Percentiles rank a stretch among this genome's conserved stretches.
Conservation (phyloP, 2,888 invertebrate species). For the Odontocerum albicorne region DNA sequence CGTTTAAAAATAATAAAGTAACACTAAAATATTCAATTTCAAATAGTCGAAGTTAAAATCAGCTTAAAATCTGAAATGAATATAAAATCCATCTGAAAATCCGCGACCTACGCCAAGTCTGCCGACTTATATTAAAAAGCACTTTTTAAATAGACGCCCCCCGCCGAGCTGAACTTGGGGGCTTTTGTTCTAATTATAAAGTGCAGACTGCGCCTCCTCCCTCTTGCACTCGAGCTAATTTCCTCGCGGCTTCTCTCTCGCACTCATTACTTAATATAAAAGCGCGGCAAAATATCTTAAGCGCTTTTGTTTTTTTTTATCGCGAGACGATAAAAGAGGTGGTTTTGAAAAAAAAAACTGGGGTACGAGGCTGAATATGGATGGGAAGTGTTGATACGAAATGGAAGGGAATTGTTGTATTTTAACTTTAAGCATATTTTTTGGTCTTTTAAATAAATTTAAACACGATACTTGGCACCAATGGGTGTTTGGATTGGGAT, state of each 20-base stretch:
- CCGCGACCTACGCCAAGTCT: background rate
- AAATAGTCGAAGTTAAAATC: too few relatives aligned
- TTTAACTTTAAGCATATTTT: too few relatives aligned
- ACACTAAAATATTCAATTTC: too few relatives aligned
- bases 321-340: slow-evolving; percentile 7
- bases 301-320: slow-evolving; percentile 27
- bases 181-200: slow-evolving; percentile 37
- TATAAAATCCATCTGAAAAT: background rate
- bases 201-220: slow-evolving; percentile 27
- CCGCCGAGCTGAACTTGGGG: slow-evolving; percentile 24
- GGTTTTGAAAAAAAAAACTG: background rate
- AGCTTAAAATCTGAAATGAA: too few relatives aligned
- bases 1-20: too few relatives aligned
- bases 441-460: too few relatives aligned
- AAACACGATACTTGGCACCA: too few relatives aligned
- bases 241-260: slow-evolving; percentile 12
- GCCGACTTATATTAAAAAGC: slow-evolving; percentile 19
- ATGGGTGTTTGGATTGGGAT: too few relatives aligned
- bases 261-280: slow-evolving; percentile 22
- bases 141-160: slow-evolving; percentile 35
- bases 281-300: slow-evolving; percentile 11
- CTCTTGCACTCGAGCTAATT: slow-evolving; percentile 6
- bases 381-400: too few relatives aligned
- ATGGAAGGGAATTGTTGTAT: too few relatives aligned
- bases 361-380: background rate